Conservation (phyloP, 2,797 vertebrate genomes). For the Cossypha niveicapilla region DNA sequence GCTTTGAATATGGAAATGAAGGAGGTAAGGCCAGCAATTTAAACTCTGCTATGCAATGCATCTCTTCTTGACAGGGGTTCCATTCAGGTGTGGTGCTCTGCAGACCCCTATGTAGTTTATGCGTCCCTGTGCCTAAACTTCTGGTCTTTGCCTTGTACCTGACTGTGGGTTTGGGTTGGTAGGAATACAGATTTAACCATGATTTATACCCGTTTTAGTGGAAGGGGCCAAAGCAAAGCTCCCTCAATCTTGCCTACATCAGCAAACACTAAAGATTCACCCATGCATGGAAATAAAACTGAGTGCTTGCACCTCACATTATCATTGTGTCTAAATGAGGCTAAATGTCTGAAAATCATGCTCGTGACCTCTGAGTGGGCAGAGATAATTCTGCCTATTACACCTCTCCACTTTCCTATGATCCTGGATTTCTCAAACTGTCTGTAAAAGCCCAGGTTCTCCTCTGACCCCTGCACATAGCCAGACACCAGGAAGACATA, state of each 20-base stretch:
- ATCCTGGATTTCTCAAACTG: constrained; percentile 32
- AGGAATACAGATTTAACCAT: background rate
- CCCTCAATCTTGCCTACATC: background rate
- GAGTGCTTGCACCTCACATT: background rate
- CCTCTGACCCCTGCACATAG: constrained; percentile 3
- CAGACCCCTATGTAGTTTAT: background rate
- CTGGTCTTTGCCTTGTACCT: background rate
- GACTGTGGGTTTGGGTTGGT: background rate
- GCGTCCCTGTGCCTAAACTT: background rate
- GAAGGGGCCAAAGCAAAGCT: background rate
- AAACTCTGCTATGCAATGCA: background rate
- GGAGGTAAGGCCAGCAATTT: background rate
- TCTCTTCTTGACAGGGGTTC: background rate
- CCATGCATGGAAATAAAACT: background rate
- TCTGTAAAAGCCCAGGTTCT: constrained; percentile 31
- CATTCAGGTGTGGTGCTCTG: background rate
- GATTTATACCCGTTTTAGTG: background rate
- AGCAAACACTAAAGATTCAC: background rate
- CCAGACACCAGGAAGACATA: constrained; percentile 26
- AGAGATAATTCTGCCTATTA: constrained; percentile 22
- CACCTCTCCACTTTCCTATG: background rate
- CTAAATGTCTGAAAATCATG: constrained; percentile 17
- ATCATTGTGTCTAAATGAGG: constrained; percentile 1
- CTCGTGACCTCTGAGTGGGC: background rate
- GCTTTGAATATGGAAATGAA: constrained; percentile 7